These are phyloP conservation scores for Sakesphorus luctuosus DNA, from an alignment of 2,113 vertebrate genomes.

Conservation along the genomic window DNA sequence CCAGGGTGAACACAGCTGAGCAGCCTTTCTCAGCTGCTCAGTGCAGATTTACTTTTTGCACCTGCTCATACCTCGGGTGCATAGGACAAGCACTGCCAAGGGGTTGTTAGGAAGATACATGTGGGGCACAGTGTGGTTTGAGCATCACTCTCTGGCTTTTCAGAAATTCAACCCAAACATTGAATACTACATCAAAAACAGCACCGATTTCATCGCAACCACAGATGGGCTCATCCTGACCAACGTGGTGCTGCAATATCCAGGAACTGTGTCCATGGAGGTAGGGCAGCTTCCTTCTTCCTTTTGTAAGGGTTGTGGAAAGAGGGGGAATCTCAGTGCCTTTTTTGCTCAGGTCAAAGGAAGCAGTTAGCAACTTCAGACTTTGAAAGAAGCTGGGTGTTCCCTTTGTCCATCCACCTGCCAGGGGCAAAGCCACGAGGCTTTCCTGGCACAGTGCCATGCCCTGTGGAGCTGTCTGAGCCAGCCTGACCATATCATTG, in stretches of 20 bases:
- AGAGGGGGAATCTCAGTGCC: not conserved
- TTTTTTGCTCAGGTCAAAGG: not conserved
- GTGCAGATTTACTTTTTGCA: not conserved
- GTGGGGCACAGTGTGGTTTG: not conserved
- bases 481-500: not conserved
- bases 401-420: not conserved
- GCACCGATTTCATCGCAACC: slow-evolving; percentile 81
- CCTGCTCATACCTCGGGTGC: not conserved
- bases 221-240: slow-evolving; percentile 82
- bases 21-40: not conserved
- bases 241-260: slow-evolving; percentile 71
- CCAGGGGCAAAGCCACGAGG: not conserved
- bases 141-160: not conserved
- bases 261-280: not conserved
- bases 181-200: slow-evolving; percentile 82
- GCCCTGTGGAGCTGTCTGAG: not conserved
- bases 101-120: not conserved
- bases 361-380: not conserved
- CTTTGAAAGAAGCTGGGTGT: not conserved
- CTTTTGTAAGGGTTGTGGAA: fast-evolving
- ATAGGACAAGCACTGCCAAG: not conserved
- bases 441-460: not conserved
- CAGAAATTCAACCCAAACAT: slow-evolving; percentile 85
- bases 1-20: not conserved
- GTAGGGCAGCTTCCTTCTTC: slow-evolving; percentile 23